Conservation (phyloP, 2,888 invertebrate genomes). For the Rhingia campestris region DNA sequence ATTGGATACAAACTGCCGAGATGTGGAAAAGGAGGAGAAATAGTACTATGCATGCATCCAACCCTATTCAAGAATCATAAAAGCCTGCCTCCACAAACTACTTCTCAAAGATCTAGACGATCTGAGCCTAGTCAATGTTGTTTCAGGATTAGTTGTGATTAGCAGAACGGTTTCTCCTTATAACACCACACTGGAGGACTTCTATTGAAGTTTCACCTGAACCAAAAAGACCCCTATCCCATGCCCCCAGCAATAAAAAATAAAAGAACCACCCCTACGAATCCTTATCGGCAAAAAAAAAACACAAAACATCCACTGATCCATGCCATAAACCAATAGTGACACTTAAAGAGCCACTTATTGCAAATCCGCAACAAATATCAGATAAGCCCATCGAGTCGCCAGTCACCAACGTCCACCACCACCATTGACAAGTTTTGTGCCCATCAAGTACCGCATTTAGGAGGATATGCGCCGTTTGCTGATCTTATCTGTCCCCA, state of each 20-base stretch:
- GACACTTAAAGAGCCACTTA: slow-evolving; percentile 59
- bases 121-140: no score
- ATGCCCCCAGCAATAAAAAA: background rate
- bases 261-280: background rate
- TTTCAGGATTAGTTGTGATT: no score
- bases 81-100: no score
- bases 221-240: no score
- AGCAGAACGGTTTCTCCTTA: no score
- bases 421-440: slow-evolving; percentile 33
- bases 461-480: slow-evolving; percentile 31
- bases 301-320: slow-evolving; percentile 11
- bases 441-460: slow-evolving; percentile 63
- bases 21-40: no score
- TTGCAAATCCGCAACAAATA: slow-evolving; percentile 67
- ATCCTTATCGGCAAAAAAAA: slow-evolving; percentile 30
- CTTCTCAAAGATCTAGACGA: no score
- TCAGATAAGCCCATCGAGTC: slow-evolving; percentile 47
- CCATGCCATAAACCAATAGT: slow-evolving; percentile 51
- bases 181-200: no score
- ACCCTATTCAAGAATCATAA: no score
- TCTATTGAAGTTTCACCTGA: no score
- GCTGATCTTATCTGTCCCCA: slow-evolving; percentile 62
- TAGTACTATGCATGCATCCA: no score
- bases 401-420: slow-evolving; percentile 5
- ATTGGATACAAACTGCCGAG: no score